Conservation (phyloP, 1,140 invertebrate species). For the Hylaeus volcanicus region DNA sequence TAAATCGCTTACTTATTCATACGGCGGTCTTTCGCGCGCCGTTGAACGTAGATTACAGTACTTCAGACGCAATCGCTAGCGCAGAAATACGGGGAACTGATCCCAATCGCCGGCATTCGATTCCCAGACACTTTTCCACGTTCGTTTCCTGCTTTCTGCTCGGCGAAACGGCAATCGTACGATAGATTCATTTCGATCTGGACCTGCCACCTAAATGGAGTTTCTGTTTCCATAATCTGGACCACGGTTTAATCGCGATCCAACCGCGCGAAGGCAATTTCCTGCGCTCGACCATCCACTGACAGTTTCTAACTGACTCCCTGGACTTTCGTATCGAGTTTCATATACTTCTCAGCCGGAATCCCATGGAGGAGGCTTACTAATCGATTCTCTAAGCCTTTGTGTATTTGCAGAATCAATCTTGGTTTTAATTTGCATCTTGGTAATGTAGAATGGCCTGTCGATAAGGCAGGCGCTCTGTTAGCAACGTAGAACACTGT, state of each 20-base stretch:
- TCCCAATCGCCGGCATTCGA: constrained; percentile 36
- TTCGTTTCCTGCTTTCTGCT: constrained; percentile 11
- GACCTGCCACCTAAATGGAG: not conserved
- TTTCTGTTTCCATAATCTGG: not conserved
- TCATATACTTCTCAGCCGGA: too few species aligned
- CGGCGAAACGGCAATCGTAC: not conserved
- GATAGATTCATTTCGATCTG: constrained; percentile 6
- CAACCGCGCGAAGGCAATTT: not conserved
- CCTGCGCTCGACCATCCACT: not conserved
- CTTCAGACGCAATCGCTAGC: constrained; percentile 9
- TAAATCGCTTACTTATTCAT: constrained; percentile 50
- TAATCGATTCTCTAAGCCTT: too few species aligned
- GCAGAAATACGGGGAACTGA: constrained; percentile 27
- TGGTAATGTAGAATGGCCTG: too few species aligned
- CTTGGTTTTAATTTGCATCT: too few species aligned
- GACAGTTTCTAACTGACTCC: not conserved
- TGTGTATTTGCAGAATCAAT: too few species aligned
- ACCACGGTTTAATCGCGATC: not conserved
- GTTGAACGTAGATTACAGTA: constrained; percentile 32
- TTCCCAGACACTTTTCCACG: constrained; percentile 32
- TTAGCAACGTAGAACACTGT: too few species aligned
- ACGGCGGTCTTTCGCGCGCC: constrained; percentile 26
- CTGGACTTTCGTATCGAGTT: not conserved
- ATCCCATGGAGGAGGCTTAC: too few species aligned
- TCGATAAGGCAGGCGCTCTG: too few species aligned